Conservation (phyloP, 2,888 invertebrate genomes). For the Cremastobaeus sp. region DNA sequence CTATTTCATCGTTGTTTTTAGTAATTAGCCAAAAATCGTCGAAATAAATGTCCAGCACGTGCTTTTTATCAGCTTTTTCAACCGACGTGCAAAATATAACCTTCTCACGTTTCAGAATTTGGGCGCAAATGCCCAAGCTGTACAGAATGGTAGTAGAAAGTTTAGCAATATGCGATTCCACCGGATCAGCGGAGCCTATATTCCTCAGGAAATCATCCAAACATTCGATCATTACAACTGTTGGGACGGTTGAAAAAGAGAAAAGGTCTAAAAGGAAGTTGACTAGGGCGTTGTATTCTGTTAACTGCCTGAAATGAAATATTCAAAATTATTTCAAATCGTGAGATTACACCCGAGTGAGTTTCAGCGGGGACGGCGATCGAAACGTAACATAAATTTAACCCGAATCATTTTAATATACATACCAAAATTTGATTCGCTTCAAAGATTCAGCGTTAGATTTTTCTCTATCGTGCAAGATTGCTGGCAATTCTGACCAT, state of each 20-base stretch:
- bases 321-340: neutral
- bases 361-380: neutral
- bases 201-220: constrained; percentile 68
- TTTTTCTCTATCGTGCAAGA: constrained; percentile 71
- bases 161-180: constrained; percentile 65
- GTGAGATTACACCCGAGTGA: neutral
- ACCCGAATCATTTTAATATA: neutral
- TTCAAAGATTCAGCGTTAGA: constrained; percentile 68
- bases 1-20: constrained; percentile 30
- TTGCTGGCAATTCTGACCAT: constrained; percentile 68
- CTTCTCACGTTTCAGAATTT: constrained; percentile 60
- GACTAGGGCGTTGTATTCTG: constrained; percentile 68
- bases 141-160: constrained; percentile 68
- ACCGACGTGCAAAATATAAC: constrained; percentile 59
- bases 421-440: constrained; percentile 74
- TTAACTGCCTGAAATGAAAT: constrained; percentile 66
- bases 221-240: constrained; percentile 71
- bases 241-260: constrained; percentile 67
- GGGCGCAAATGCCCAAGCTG: constrained; percentile 68
- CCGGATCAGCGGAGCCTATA: constrained; percentile 36
- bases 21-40: constrained; percentile 59
- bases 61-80: constrained; percentile 8
- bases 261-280: constrained; percentile 69
- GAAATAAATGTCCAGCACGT: constrained; percentile 59
- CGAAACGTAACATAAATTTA: neutral